Conservation (phyloP, 2,797 vertebrate species). For the Gymnoscopelus microlampas region DNA sequence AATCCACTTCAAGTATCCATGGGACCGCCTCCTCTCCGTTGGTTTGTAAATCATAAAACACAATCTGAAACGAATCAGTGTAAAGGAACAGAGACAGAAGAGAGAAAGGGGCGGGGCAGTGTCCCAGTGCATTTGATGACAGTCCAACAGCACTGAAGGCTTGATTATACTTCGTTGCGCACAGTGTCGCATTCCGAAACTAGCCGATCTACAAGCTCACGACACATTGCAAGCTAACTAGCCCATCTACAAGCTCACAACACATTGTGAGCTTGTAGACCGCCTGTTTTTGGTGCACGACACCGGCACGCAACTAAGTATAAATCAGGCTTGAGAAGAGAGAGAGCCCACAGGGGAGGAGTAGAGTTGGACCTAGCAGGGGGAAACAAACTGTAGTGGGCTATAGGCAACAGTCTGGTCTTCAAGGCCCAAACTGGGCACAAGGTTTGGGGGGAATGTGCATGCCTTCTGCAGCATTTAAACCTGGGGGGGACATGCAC, state of each 20-base stretch:
- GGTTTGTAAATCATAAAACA: slow-evolving; percentile 29
- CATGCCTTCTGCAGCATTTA: slow-evolving; percentile 51
- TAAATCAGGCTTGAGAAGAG: background rate
- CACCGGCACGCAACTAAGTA: too few species aligned
- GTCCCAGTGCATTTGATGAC: slow-evolving; percentile 8
- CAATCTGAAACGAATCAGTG: background rate
- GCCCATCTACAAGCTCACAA: too few species aligned
- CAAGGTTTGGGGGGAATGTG: slow-evolving; percentile 34
- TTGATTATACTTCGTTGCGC: too few species aligned
- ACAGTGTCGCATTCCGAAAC: too few species aligned
- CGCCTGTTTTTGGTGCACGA: too few species aligned
- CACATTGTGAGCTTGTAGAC: too few species aligned
- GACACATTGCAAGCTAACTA: too few species aligned
- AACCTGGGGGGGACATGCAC: slow-evolving; percentile 54
- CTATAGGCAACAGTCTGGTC: slow-evolving; percentile 57
- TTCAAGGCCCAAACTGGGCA: background rate
- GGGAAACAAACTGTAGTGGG: slow-evolving; percentile 34
- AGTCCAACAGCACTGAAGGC: background rate
- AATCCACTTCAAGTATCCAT: slow-evolving; percentile 54
- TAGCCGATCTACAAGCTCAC: too few species aligned
- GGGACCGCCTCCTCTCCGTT: slow-evolving; percentile 39
- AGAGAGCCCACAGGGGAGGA: slow-evolving; percentile 29
- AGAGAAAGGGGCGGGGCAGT: slow-evolving; percentile 35
- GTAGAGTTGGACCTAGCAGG: slow-evolving; percentile 47
- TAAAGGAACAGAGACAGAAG: slow-evolving; percentile 36